These are phyloP conservation scores for Motacilla alba DNA, from an alignment of 2,113 vertebrate species.

Conservation along the genomic window DNA sequence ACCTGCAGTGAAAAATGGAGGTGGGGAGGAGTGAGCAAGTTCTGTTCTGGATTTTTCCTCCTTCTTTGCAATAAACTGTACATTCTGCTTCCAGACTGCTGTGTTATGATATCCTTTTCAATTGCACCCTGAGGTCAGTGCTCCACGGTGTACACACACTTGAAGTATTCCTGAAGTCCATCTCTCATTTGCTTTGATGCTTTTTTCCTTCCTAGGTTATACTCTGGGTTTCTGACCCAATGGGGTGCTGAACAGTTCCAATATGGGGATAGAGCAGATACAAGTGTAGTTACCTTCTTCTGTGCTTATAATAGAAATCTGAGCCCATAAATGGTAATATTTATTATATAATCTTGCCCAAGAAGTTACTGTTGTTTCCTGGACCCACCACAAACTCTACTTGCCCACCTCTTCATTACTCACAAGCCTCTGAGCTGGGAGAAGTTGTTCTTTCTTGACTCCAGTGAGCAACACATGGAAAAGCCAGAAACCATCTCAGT, in stretches of 20 bases:
- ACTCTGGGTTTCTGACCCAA: neutral
- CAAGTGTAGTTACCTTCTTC: neutral
- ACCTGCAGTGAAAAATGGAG: neutral
- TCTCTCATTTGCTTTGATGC: neutral
- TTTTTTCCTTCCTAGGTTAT: neutral
- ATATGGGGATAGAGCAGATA: neutral
- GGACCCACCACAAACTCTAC: neutral
- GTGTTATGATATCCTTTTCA: neutral
- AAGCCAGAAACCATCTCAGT: neutral
- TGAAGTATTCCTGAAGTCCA: neutral
- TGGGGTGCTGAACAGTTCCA: rapidly evolving
- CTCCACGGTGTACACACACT: rapidly evolving
- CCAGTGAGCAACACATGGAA: neutral
- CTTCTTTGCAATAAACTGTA: neutral
- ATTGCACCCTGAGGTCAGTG: neutral
- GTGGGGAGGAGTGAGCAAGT: neutral
- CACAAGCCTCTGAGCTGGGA: neutral
- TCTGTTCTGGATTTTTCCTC: neutral
- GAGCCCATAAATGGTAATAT: neutral
- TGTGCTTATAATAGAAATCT: neutral
- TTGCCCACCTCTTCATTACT: neutral
- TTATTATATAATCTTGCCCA: neutral
- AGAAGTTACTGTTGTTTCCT: neutral
- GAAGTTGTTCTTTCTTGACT: neutral
- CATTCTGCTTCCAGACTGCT: neutral